Base-by-base conservation (phyloP, 2,888 invertebrate species). In the Oscheius sp. region DNA sequence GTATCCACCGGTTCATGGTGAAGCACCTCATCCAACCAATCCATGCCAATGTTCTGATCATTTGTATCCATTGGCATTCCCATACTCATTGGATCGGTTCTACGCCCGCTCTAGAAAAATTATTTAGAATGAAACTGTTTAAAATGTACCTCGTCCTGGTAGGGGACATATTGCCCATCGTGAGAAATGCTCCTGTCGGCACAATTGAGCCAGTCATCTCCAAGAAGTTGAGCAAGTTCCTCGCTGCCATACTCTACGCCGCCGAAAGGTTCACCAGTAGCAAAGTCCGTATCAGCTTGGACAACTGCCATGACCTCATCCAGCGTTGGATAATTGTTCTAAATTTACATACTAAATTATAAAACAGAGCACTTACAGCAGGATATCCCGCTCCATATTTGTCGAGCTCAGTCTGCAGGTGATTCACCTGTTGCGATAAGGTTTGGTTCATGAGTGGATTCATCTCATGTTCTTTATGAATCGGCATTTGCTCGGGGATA, bases 141-240 rank as follows among this genome's bases (percentile, higher is more conserved):
- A 61, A 21, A 5, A 43, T n/a, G 27, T 29, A 66, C 68, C 49
- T 58, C 66, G 16, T 61, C 43, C n/a, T 46, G 18, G 46, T 49
- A 73, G 16, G 66, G 68, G n/a, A 49, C 49, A 35, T 73, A 68
- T 46, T 73, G 73, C 18, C 55, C 53, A 53, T 69, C 69, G 16
- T 52, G 58, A n/a, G 68, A 41, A 13, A 73, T 63, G 25, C 52
- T 49, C 27, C 59, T 23, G 7, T 71, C 46, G 16, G 71, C 64
- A 16, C n/a, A 49, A n/a, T 76, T 64, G 12, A 77, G 63, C 77
- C 77, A 77, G 23, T 75, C 75, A 27, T 69, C 72, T 52, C 75
- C 73, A 46, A 77, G 52, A 52, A 77, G 55, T 29, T 75, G 66
- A n/a, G 77, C 72, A 72, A 77, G 25, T 21, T 72, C 77, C 46